Percentiles rank a stretch among this genome's conserved stretches.
These are phyloP conservation scores for Xenentodon cancila DNA, from an alignment of 2,797 vertebrate species.

Conservation along the genomic window DNA sequence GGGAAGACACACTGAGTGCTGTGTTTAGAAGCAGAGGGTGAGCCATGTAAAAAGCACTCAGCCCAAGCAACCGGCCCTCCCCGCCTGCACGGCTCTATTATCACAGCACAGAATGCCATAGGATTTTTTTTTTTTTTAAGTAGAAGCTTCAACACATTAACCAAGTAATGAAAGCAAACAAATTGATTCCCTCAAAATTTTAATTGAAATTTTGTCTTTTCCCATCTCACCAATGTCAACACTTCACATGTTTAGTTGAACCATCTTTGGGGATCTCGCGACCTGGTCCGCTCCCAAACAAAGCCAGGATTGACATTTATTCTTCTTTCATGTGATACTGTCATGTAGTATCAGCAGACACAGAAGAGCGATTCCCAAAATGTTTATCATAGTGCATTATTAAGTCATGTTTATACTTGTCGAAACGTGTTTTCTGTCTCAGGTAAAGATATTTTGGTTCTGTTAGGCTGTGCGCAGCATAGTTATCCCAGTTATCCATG, in stretches of 20 bases:
- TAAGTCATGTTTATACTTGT: constrained; percentile 29
- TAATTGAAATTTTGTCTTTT: constrained; percentile 64
- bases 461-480: constrained; percentile 52
- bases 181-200: constrained; percentile 67
- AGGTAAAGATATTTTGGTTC: constrained; percentile 58
- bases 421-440: constrained; percentile 36
- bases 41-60: constrained; percentile 74
- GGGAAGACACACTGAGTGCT: constrained; percentile 62
- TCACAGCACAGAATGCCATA: constrained; percentile 67
- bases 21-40: constrained; percentile 72
- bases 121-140: constrained; percentile 58
- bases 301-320: constrained; percentile 66
- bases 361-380: constrained; percentile 25
- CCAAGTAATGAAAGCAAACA: constrained; percentile 79
- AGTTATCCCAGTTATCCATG: constrained; percentile 48
- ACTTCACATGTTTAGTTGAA: constrained; percentile 40
- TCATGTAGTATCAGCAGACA: constrained; percentile 49
- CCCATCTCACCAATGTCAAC: constrained; percentile 24
- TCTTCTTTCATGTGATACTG: constrained; percentile 56
- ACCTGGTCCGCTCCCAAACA: constrained; percentile 50
- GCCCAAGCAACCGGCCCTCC: constrained; percentile 45
- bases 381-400: constrained; percentile 21
- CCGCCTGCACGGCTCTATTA: constrained; percentile 52
- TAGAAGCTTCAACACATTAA: constrained; percentile 74
- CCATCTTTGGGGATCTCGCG: constrained; percentile 35